Evolutionary conservation across 2,888 invertebrate genomes (phyloP), one percentile per base, ranked within the genome.

Genomic region (Microctonus hyperodae): DNA sequence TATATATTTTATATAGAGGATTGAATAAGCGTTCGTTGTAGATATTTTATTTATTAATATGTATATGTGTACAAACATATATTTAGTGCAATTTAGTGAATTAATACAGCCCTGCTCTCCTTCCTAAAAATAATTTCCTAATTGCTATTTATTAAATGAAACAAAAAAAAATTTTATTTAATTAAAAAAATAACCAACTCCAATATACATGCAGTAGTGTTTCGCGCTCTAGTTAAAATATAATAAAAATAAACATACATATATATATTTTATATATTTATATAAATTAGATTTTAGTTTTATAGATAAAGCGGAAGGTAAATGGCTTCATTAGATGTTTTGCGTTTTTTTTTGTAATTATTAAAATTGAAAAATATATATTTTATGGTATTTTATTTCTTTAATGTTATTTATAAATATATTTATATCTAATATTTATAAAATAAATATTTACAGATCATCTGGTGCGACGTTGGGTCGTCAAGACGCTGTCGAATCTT

Each of bases 401-500:
- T 44, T 16, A 7, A 7, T 44, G 10, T 33, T 16, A n/a, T 22
- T 33, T 10, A 2, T 16, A 53, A 35, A 50, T 66, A 55, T 51
- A 55, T 60, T 31, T 23, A 50, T 55, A 50, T 55, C 4, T 7
- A 28, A 3, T 7, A 7, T 28, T 40, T 3, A n/a, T 0, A 5
- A 53, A 40, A 31, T 35, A 31, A 67, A 70, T 65, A 75, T 68
- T 77, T 75, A 23, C 79, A 84, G 73, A 76, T 82, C 73, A 72
- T 78, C 76, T 70, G 80, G 76, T 65, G 81, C 78, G 58, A 82
- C 78, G 56, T 71, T 83, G 70, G 83, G 83, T 56, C 81, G 83
- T 44, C 83, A 83, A 69, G 83, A 83, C 64, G 83, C 83, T 28
- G 82, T 83, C 61, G 83, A 83, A 67, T 75, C 76, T n/a, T 79